phyloP scores from a whole-genome alignment of 2,888 invertebrate genomes.

The Melinaea marsaeus region DNA sequence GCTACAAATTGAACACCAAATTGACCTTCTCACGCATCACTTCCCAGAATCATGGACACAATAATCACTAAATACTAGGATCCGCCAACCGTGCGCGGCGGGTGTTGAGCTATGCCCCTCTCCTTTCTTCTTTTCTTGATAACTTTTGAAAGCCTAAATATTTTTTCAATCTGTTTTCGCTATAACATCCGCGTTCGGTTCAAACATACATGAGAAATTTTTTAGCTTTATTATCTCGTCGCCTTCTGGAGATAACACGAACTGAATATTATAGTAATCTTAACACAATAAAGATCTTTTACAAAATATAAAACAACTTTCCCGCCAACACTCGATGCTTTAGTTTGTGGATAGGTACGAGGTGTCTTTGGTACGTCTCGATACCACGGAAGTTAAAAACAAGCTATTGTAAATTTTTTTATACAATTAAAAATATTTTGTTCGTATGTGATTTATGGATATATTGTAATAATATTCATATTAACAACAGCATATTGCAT shows the following conservation, averaged over 20 bases:
- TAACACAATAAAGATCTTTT: slow-evolving; percentile 20
- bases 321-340: slow-evolving; percentile 46
- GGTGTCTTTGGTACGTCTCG: slow-evolving; percentile 40
- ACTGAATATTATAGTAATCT: slow-evolving; percentile 17
- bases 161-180: no score
- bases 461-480: no score
- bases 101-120: no score
- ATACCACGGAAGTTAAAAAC: slow-evolving; percentile 49
- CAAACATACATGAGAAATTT: no score
- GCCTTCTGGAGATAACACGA: slow-evolving; percentile 31
- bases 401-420: slow-evolving; percentile 68
- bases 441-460: slow-evolving; percentile 43
- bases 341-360: slow-evolving; percentile 38
- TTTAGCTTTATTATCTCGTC: no score
- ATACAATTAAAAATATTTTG: slow-evolving; percentile 53
- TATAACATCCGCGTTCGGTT: no score
- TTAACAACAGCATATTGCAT: no score
- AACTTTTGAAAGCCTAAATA: no score
- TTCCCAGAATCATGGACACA: slow-evolving; percentile 35
- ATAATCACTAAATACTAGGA: slow-evolving; percentile 33
- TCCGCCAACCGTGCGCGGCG: no score
- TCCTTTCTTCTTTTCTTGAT: no score
- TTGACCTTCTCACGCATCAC: slow-evolving; percentile 46
- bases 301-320: slow-evolving; percentile 35
- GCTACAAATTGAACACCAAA: slow-evolving; percentile 42